Percentiles rank a stretch among this genome's conserved stretches.
These are phyloP conservation scores for Struthidea cinerea DNA, from an alignment of 2,113 vertebrate genomes.

Conservation along the genomic window DNA sequence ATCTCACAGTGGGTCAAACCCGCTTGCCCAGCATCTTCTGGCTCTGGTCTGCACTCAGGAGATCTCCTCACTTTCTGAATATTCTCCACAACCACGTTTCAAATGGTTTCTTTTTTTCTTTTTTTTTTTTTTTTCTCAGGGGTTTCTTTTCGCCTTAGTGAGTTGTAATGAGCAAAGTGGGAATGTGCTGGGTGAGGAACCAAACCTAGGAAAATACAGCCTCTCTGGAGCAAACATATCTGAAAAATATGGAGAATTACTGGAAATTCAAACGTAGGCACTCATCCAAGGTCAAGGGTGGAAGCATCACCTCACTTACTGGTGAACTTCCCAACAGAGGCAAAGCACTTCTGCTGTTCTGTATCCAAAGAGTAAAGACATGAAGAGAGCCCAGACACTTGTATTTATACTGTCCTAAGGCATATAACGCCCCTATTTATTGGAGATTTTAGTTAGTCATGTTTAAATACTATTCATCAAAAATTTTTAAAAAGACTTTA, in stretches of 20 bases:
- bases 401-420: not conserved
- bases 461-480: not conserved
- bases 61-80: not conserved
- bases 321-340: not conserved
- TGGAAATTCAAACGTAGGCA: not conserved
- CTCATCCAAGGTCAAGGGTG: not conserved
- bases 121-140: not conserved
- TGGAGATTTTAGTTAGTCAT: slow-evolving; percentile 7
- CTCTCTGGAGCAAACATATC: not conserved
- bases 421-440: not conserved
- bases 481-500: not conserved
- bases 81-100: not conserved
- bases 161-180: not conserved
- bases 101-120: not conserved
- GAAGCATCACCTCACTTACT: not conserved
- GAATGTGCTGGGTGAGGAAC: not conserved
- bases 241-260: not conserved
- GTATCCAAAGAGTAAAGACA: not conserved
- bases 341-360: not conserved
- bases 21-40: not conserved
- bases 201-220: not conserved
- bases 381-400: not conserved
- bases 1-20: rapidly evolving
- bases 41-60: not conserved
- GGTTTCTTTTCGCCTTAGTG: not conserved